Evolutionary conservation across 2,797 vertebrate species (phyloP), one percentile per base, ranked within the genome.

Genomic region (Neosilurus mollespiculum): DNA sequence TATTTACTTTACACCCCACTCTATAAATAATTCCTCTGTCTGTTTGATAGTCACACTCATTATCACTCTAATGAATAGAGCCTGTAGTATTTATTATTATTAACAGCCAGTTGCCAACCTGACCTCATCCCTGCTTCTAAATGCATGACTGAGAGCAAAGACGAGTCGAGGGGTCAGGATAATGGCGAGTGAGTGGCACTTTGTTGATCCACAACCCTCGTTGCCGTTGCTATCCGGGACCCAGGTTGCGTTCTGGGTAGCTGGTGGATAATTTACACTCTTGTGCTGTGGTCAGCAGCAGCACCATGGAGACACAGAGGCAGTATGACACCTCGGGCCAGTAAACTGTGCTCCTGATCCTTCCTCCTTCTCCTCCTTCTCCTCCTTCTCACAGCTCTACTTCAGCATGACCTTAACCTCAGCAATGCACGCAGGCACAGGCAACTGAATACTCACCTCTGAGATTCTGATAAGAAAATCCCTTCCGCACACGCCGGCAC

Each of bases 191-290:
- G 82, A 86, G 80, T 58, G 66, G n/a, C 59, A 82, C 77, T 81
- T 85, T 84, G 84, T 85, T 84, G 81, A 83, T 85, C 75, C 34
- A 6, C n/a, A 67, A 83, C 62, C 65, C 61, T 77, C 30, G 54
- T 76, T 80, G 75, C 62, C 6, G 34, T 84, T 66, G 80, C 53
- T 70, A 58, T 87, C 86, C 58, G 80, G 70, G 64, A 84, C 83
- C 81, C 66, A 62, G 37, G 78, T 79, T 86, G 84, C 49, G 51
- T 66, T 34, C 70, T 75, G 81, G 72, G 84, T 80, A 83, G 78
- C 58, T 83, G 83, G 82, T 59, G 85, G 78, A 70, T 81, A 79
- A 79, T 89, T 89, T 88, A 87, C 82, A 78, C 54, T 49, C 76
- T 70, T 14, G 82, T 14, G 2, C 86, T 69, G 61, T 54, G 84